Conservation (phyloP, 1,140 invertebrate genomes). For the Eumaeus atala region DNA sequence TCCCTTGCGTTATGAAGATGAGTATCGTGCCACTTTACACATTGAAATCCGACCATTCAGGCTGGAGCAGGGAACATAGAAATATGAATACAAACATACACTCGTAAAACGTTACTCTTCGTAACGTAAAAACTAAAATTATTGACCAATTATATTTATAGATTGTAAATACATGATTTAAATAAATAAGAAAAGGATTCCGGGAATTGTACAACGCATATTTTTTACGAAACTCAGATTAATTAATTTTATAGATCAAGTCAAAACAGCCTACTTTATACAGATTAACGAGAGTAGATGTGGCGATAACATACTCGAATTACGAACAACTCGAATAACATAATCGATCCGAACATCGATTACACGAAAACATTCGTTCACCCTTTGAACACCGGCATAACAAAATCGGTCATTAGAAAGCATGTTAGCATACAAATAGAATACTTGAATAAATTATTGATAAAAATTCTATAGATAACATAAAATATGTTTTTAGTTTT, state of each 20-base stretch:
- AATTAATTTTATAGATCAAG: conserved; percentile 51
- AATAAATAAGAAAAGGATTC: conserved; percentile 14
- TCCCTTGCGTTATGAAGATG: no score
- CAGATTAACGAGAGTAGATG: conserved; percentile 54
- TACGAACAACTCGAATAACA: conserved; percentile 7
- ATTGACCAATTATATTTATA: no score
- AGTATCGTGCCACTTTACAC: no score
- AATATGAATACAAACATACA: no score
- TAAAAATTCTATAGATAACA: conserved; percentile 5
- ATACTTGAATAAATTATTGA: conserved; percentile 1
- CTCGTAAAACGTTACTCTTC: no score
- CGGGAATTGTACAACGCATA: conserved; percentile 11
- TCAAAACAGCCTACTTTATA: conserved; percentile 45
- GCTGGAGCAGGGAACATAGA: no score
- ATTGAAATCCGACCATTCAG: no score
- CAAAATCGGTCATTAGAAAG: conserved; percentile 33
- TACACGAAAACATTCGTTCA: conserved; percentile 12
- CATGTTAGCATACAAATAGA: conserved; percentile 1
- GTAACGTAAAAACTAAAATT: no score
- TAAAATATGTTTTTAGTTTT: background rate
- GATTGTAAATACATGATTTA: conserved; percentile 12
- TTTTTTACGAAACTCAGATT: conserved; percentile 21
- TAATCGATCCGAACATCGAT: conserved; percentile 50
- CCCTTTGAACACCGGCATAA: conserved; percentile 22
- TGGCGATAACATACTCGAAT: conserved; percentile 17